Percentiles rank a stretch among this genome's conserved stretches.
These are phyloP conservation scores for Eudemis profundana DNA, from an alignment of 2,888 invertebrate genomes.

Conservation along the genomic window DNA sequence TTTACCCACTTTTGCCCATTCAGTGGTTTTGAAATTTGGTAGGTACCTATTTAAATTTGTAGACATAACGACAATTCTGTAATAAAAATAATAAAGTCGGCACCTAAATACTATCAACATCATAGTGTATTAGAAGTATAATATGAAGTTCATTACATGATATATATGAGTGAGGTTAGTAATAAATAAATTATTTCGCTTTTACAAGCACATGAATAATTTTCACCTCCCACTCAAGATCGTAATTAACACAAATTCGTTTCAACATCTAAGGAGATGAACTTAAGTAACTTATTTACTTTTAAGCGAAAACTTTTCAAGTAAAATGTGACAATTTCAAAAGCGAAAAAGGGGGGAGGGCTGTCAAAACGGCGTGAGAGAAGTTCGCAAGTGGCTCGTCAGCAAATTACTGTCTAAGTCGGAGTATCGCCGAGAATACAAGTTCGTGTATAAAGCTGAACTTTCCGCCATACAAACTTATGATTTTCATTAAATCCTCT, in stretches of 20 bases:
- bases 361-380: slow-evolving; percentile 58
- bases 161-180: too few relatives aligned
- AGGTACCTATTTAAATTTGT: too few relatives aligned
- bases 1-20: too few relatives aligned
- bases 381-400: slow-evolving; percentile 73
- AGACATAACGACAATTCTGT: too few relatives aligned
- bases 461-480: slow-evolving; percentile 72
- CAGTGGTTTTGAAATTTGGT: too few relatives aligned
- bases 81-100: too few relatives aligned
- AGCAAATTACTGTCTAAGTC: slow-evolving; percentile 71
- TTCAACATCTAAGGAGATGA: slow-evolving; percentile 8
- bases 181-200: too few relatives aligned
- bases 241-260: neutral
- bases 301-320: slow-evolving; percentile 40
- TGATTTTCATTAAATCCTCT: slow-evolving; percentile 74
- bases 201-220: neutral
- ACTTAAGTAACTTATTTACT: slow-evolving; percentile 31
- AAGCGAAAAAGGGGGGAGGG: slow-evolving; percentile 49
- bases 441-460: slow-evolving; percentile 64
- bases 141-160: too few relatives aligned
- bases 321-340: slow-evolving; percentile 45
- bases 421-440: slow-evolving; percentile 63
- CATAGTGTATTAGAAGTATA: too few relatives aligned
- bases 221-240: neutral
- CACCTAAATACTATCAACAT: too few relatives aligned